Percentiles rank a stretch among this genome's conserved stretches.
phyloP scores from a whole-genome alignment of 2,888 invertebrate genomes.

The Amblyjoppa proteus region DNA sequence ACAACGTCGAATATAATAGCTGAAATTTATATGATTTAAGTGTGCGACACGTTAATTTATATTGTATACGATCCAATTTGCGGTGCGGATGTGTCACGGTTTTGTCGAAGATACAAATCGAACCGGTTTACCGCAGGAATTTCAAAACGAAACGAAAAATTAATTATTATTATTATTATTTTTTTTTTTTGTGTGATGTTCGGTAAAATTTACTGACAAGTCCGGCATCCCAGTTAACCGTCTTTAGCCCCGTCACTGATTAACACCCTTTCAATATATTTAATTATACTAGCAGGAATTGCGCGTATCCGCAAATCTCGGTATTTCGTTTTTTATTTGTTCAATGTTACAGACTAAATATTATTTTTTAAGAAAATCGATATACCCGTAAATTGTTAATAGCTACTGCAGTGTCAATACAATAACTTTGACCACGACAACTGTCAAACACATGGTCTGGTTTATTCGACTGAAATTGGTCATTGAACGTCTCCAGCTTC shows the following conservation, averaged over 20 bases:
- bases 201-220: neutral
- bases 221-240: neutral
- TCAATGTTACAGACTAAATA: neutral
- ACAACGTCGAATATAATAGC: conserved; percentile 3
- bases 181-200: neutral
- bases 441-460: no score
- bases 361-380: neutral
- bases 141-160: neutral
- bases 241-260: neutral
- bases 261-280: neutral
- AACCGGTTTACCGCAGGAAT: neutral
- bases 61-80: neutral
- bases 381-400: no score
- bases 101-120: neutral
- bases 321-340: neutral
- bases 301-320: neutral
- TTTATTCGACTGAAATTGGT: no score
- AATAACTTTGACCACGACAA: no score
- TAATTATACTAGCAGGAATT: neutral
- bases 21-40: conserved; percentile 3
- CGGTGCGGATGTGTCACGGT: neutral
- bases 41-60: neutral
- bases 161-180: neutral
- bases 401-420: no score
- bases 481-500: no score